Percentiles rank a stretch among this genome's conserved stretches.
Evolutionary conservation across 2,888 invertebrate species (phyloP).

Genomic region (Xanthostigma xanthostigma): DNA sequence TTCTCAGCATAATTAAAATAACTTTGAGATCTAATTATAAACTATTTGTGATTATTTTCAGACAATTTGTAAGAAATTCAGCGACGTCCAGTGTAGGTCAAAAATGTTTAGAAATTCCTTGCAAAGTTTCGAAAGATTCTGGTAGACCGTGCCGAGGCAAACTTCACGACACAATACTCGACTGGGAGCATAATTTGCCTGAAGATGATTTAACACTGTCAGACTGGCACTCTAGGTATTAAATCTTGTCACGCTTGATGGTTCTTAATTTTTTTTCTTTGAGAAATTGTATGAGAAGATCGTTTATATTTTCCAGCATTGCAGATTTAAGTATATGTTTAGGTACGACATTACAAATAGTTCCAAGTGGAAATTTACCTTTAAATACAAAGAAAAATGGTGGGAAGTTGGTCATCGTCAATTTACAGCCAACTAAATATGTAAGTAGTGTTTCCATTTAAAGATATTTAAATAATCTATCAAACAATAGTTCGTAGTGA

Average conservation of each 20-base stretch:
- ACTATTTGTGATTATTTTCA: conserved; percentile 21
- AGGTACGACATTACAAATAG: conserved; percentile 95
- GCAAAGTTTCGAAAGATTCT: conserved; percentile 43
- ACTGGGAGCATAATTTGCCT: conserved; percentile 94
- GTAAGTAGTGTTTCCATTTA: conserved; percentile 35
- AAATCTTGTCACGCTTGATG: neutral
- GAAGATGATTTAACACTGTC: conserved; percentile 71
- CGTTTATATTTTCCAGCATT: conserved; percentile 43
- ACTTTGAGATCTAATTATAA: too few relatives aligned
- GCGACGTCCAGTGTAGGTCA: conserved; percentile 74
- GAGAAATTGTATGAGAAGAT: conserved; percentile 6
- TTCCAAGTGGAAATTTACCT: conserved; percentile 91
- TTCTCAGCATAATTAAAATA: too few relatives aligned
- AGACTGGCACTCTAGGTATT: conserved; percentile 71
- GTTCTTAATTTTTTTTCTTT: conserved; percentile 8
- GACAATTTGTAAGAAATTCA: conserved; percentile 62
- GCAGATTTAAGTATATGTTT: conserved; percentile 88
- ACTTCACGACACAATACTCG: conserved; percentile 80
- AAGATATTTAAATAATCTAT: neutral
- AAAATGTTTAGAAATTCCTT: conserved; percentile 49
- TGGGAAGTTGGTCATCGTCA: conserved; percentile 84
- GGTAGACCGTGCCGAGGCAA: conserved; percentile 74
- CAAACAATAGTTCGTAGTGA: neutral
- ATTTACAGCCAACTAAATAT: conserved; percentile 95
- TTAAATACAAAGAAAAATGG: conserved; percentile 68